A percentile compares a stretch with the other conserved stretches of the same genome.
Conservation (phyloP, 2,888 invertebrate species). For the Eumacrocentrus americanus region DNA sequence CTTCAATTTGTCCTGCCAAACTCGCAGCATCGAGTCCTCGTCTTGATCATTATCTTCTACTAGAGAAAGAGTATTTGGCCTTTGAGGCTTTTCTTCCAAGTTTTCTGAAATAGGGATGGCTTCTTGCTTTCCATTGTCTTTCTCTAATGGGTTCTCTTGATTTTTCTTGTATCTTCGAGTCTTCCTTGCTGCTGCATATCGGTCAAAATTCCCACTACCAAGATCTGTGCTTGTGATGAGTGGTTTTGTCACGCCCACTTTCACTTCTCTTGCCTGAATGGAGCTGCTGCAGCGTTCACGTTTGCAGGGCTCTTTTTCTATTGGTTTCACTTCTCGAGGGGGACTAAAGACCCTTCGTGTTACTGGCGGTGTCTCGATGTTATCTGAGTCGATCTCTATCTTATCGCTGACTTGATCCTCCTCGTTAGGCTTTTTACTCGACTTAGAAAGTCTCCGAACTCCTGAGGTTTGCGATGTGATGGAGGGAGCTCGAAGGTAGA, state of each 20-base stretch:
- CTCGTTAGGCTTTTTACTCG: constrained; percentile 41
- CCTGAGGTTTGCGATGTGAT: constrained; percentile 37
- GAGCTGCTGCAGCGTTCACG: constrained; percentile 54
- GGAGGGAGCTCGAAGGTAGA: constrained; percentile 54
- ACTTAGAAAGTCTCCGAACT: constrained; percentile 46
- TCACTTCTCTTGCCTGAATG: constrained; percentile 46
- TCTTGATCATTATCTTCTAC: constrained; percentile 57
- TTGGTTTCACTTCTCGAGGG: constrained; percentile 66
- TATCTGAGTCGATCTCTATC: constrained; percentile 87
- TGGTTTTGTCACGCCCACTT: constrained; percentile 40
- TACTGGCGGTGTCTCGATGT: constrained; percentile 88
- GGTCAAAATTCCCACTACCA: constrained; percentile 73
- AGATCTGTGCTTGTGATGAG: constrained; percentile 43
- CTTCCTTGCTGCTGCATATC: constrained; percentile 80
- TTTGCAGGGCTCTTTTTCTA: constrained; percentile 56
- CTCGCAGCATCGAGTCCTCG: constrained; percentile 64
- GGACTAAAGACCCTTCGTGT: constrained; percentile 73
- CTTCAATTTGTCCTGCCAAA: constrained; percentile 76
- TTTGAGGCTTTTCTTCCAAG: constrained; percentile 38
- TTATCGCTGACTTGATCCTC: constrained; percentile 65
- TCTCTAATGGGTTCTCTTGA: constrained; percentile 52
- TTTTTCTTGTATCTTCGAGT: constrained; percentile 78
- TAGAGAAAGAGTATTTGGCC: constrained; percentile 50
- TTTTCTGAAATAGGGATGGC: constrained; percentile 26
- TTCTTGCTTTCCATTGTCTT: constrained; percentile 34